Evolutionary conservation across 2,113 vertebrate genomes (phyloP).

Genomic region (Lontra canadensis): DNA sequence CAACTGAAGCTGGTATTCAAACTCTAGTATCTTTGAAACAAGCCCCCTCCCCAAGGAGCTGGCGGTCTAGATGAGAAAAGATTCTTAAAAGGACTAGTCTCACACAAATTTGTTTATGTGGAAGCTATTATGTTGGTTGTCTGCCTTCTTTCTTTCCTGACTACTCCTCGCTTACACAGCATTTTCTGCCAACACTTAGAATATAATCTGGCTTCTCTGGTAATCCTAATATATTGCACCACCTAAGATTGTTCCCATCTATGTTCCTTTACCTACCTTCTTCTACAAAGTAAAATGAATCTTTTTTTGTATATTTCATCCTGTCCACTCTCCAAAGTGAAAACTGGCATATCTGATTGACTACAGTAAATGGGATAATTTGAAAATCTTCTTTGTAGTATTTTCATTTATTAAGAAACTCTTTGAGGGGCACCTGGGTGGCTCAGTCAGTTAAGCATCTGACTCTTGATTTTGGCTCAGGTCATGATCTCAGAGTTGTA

Average conservation of each 20-base stretch:
- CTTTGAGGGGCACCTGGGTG: neutral
- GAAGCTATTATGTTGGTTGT: neutral
- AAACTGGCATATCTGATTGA: neutral
- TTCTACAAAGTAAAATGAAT: neutral
- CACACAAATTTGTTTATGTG: neutral
- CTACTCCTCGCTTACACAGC: neutral
- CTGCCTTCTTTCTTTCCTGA: neutral
- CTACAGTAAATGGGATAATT: neutral
- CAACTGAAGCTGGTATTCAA: neutral
- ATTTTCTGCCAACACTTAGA: neutral
- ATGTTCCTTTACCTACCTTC: neutral
- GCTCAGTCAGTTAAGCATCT: neutral
- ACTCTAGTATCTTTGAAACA: neutral
- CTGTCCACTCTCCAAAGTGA: slow-evolving; percentile 10
- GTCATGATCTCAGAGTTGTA: neutral
- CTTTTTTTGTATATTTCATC: neutral
- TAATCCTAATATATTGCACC: neutral
- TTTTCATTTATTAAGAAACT: slow-evolving; percentile 19
- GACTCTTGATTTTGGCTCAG: neutral
- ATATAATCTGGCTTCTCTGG: neutral
- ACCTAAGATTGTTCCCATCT: neutral
- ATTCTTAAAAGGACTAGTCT: neutral
- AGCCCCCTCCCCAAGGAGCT: neutral
- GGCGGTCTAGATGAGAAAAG: neutral
- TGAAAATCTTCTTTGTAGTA: neutral